Conservation (phyloP, 2,888 invertebrate genomes). For the Hemithea aestivaria region DNA sequence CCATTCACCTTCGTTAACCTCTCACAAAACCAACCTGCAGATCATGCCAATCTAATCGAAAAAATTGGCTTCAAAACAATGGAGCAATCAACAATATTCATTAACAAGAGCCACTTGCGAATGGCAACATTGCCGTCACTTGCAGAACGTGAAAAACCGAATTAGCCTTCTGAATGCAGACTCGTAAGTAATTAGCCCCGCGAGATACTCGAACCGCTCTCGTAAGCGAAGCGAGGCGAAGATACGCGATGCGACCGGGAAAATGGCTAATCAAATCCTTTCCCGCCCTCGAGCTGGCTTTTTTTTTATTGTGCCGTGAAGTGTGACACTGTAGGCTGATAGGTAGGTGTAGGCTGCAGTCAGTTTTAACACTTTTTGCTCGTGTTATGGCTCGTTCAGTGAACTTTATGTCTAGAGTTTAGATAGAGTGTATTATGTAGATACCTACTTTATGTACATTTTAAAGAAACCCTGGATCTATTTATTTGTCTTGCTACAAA, state of each 20-base stretch:
- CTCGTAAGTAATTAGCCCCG: constrained; percentile 78
- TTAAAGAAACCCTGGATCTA: no score
- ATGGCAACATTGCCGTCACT: constrained; percentile 36
- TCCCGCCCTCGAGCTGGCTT: constrained; percentile 64
- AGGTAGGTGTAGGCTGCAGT: constrained; percentile 20
- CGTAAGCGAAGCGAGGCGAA: constrained; percentile 72
- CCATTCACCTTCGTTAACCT: no score
- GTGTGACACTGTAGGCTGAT: constrained; percentile 58
- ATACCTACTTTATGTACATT: no score
- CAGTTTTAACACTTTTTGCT: constrained; percentile 23
- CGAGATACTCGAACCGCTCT: constrained; percentile 73
- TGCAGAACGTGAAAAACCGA: constrained; percentile 69
- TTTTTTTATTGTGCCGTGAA: constrained; percentile 71
- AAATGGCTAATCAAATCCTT: constrained; percentile 79
- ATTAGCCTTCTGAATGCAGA: constrained; percentile 73
- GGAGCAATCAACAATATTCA: constrained; percentile 24
- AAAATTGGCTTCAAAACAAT: no score
- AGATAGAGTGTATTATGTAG: no score
- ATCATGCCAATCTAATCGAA: no score
- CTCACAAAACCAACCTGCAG: no score
- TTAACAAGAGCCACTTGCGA: constrained; percentile 27
- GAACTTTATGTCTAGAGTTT: no score
- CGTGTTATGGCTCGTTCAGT: no score
- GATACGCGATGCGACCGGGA: constrained; percentile 64
- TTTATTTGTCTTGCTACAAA: no score